A percentile compares a stretch with the other conserved stretches of the same genome.
phyloP scores from a whole-genome alignment of 2,888 invertebrate genomes.

The Pelosia muscerda region DNA sequence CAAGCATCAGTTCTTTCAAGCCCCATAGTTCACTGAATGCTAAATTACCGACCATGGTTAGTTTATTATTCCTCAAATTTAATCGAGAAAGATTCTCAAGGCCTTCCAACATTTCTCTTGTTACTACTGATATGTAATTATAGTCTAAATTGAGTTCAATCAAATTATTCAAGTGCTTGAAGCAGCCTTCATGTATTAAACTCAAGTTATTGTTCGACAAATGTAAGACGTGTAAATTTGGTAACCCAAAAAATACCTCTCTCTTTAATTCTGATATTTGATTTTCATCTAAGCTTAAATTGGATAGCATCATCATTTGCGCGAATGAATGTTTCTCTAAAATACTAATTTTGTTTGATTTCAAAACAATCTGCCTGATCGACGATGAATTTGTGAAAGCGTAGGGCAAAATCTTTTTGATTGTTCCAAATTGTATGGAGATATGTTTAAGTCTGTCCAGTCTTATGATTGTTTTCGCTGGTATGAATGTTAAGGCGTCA shows the following conservation, averaged over 20 bases:
- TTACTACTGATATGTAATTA: slow-evolving; percentile 91
- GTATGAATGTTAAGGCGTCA: slow-evolving; percentile 90
- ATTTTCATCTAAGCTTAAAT: slow-evolving; percentile 91
- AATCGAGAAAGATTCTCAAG: slow-evolving; percentile 90
- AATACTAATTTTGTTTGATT: slow-evolving; percentile 89
- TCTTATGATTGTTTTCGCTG: slow-evolving; percentile 89
- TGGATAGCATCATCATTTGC: slow-evolving; percentile 90
- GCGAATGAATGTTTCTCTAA: slow-evolving; percentile 91
- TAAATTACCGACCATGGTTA: slow-evolving; percentile 92
- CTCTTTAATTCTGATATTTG: slow-evolving; percentile 91
- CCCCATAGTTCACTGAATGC: slow-evolving; percentile 93
- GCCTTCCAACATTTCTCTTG: slow-evolving; percentile 92
- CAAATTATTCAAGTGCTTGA: slow-evolving; percentile 90
- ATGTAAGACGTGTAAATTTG: slow-evolving; percentile 90
- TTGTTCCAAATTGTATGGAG: slow-evolving; percentile 91
- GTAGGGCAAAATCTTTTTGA: slow-evolving; percentile 90
- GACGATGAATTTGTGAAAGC: slow-evolving; percentile 92
- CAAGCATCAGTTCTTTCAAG: slow-evolving; percentile 89
- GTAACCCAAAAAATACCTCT: slow-evolving; percentile 91
- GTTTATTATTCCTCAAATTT: slow-evolving; percentile 91
- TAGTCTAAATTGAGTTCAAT: slow-evolving; percentile 92
- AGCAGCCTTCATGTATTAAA: slow-evolving; percentile 94
- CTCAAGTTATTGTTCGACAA: slow-evolving; percentile 95
- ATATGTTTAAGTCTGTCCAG: slow-evolving; percentile 90
- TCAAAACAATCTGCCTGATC: slow-evolving; percentile 89